Conservation (phyloP, 2,888 invertebrate species). For the Thyatira batis region DNA sequence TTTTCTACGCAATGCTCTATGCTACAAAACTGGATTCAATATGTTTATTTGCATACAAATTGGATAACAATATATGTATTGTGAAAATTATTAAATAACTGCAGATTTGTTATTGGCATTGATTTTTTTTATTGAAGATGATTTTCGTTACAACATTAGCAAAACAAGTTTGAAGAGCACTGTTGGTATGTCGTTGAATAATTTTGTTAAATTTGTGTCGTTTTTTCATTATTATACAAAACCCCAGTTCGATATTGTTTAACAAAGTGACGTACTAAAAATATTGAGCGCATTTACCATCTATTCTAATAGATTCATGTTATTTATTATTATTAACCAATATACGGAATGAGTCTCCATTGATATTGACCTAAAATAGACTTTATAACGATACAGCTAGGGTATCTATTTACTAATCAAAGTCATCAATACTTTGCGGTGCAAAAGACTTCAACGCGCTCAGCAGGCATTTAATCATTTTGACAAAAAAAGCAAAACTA, state of each 20-base stretch:
- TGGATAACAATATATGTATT: not conserved
- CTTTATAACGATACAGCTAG: no score
- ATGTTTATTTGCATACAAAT: not conserved
- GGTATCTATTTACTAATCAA: no score
- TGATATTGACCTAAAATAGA: no score
- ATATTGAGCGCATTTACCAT: no score
- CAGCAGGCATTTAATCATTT: not conserved
- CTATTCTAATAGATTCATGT: no score
- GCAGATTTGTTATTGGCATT: not conserved
- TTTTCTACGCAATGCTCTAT: no score
- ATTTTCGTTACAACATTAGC: not conserved
- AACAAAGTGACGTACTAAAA: no score
- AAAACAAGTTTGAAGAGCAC: not conserved
- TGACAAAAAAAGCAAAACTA: not conserved
- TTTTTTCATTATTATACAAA: not conserved
- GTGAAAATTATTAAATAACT: not conserved
- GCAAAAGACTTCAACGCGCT: constrained; percentile 44
- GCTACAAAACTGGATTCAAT: not conserved
- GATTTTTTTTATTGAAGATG: not conserved
- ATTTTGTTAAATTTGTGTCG: not conserved
- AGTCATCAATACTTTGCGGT: not conserved
- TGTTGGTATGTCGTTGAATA: not conserved
- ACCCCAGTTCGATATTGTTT: not conserved
- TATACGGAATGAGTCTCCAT: no score
- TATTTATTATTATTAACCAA: no score